These are phyloP conservation scores for Physocephala rufipes DNA, from an alignment of 2,888 invertebrate genomes.

Conservation along the genomic window DNA sequence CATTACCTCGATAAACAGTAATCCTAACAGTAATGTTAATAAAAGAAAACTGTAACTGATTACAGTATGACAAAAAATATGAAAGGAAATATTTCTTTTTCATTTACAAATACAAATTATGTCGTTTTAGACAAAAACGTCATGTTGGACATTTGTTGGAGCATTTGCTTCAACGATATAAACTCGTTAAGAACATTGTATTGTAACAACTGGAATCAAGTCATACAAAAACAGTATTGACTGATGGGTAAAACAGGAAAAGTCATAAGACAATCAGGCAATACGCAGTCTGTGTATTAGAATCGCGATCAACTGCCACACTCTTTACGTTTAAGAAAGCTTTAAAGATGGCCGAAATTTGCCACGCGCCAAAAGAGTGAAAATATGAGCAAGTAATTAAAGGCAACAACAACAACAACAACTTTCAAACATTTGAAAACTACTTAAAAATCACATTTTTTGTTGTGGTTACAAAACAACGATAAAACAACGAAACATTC, in stretches of 20 bases:
- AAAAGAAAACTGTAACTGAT: too few relatives aligned
- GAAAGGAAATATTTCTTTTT: too few relatives aligned
- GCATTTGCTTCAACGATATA: too few relatives aligned
- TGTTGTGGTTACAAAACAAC: background rate
- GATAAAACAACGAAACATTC: background rate
- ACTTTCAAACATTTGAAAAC: background rate
- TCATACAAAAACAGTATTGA: slow-evolving; percentile 9
- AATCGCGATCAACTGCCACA: background rate
- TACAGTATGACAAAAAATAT: too few relatives aligned
- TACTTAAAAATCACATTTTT: background rate
- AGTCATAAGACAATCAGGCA: slow-evolving; percentile 14
- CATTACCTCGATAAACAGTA: too few relatives aligned
- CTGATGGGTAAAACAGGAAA: slow-evolving; percentile 28
- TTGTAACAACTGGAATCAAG: background rate
- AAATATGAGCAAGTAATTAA: background rate
- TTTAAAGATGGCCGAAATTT: background rate
- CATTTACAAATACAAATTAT: too few relatives aligned
- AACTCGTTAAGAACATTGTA: too few relatives aligned
- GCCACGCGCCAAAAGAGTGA: background rate
- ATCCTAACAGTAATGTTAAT: too few relatives aligned
- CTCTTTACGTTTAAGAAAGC: background rate
- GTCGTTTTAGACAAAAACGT: too few relatives aligned
- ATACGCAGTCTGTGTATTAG: too few relatives aligned
- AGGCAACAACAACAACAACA: background rate
- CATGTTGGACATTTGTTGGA: too few relatives aligned